These are phyloP conservation scores for Macquaria australasica DNA, from an alignment of 2,113 vertebrate genomes.

Conservation along the genomic window DNA sequence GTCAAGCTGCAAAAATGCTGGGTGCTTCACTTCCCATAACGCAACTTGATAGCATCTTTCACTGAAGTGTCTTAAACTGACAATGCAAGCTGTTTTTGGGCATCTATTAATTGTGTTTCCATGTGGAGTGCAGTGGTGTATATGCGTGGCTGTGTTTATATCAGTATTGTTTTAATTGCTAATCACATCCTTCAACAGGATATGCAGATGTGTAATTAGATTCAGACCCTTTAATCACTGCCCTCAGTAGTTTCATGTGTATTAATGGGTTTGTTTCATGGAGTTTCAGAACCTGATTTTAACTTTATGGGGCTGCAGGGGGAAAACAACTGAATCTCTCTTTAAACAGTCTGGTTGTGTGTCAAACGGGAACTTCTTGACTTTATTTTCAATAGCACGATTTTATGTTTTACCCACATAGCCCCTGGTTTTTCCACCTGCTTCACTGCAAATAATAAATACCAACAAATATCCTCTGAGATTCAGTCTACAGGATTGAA, in stretches of 20 bases:
- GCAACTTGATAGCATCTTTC: neutral
- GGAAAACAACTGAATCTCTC: neutral
- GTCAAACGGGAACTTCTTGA: neutral
- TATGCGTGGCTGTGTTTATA: neutral
- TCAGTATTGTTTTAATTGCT: neutral
- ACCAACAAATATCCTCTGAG: neutral
- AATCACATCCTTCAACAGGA: conserved; percentile 12
- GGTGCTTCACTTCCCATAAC: neutral
- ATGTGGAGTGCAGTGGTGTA: neutral
- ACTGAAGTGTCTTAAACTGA: neutral
- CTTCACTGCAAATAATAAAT: neutral
- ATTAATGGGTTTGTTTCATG: neutral
- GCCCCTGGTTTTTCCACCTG: neutral
- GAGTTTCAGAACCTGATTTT: neutral
- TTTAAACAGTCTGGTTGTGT: neutral
- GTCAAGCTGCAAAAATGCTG: neutral
- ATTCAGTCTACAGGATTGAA: neutral
- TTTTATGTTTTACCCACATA: neutral
- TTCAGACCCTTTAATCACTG: neutral
- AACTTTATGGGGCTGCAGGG: neutral
- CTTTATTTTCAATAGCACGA: neutral
- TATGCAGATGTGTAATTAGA: neutral
- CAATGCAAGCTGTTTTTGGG: neutral
- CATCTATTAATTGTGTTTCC: neutral
- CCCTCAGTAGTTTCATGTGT: neutral